phyloP scores from a whole-genome alignment of 2,888 invertebrate species.

The Koerneria pararmatus region DNA sequence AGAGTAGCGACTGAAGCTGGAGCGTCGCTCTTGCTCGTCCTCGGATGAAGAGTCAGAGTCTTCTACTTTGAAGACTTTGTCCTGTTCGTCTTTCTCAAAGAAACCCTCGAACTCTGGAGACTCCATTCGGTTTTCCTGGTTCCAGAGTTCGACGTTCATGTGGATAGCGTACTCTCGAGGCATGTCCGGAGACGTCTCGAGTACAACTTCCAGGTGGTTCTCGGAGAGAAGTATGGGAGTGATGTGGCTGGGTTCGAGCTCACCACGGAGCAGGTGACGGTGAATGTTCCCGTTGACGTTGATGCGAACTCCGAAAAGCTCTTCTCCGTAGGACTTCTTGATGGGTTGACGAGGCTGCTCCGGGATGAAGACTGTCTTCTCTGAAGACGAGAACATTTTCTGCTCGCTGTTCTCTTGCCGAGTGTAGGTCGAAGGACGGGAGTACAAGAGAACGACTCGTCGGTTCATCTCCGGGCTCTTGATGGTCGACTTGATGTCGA shows the following conservation, averaged over 20 bases:
- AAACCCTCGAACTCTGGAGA: constrained; percentile 28
- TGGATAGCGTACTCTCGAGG: constrained; percentile 28
- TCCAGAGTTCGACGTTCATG: constrained; percentile 21
- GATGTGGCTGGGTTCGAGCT: constrained; percentile 10
- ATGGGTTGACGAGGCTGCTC: constrained; percentile 14
- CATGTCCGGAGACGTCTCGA: constrained; percentile 27
- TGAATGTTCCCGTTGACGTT: constrained; percentile 34
- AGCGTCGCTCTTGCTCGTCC: constrained; percentile 22
- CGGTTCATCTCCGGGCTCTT: constrained; percentile 13
- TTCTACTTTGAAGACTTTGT: constrained; percentile 21
- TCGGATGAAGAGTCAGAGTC: constrained; percentile 8
- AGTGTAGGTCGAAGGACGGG: constrained; percentile 36
- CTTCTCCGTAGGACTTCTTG: constrained; percentile 27
- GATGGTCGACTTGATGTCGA: constrained; percentile 20
- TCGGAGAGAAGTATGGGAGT: constrained; percentile 34
- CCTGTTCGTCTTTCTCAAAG: constrained; percentile 30
- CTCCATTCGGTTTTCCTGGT: constrained; percentile 23
- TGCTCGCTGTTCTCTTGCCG: constrained; percentile 20
- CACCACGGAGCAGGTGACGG: constrained; percentile 25
- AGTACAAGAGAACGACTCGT: constrained; percentile 28
- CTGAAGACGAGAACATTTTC: constrained; percentile 4
- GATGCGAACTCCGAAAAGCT: constrained; percentile 33
- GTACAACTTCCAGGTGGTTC: constrained; percentile 40
- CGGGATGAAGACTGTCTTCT: constrained; percentile 27
- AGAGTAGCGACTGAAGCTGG: constrained; percentile 17